Conservation (phyloP, 2,113 vertebrate species). For the Cephalopholis sonnerati region DNA sequence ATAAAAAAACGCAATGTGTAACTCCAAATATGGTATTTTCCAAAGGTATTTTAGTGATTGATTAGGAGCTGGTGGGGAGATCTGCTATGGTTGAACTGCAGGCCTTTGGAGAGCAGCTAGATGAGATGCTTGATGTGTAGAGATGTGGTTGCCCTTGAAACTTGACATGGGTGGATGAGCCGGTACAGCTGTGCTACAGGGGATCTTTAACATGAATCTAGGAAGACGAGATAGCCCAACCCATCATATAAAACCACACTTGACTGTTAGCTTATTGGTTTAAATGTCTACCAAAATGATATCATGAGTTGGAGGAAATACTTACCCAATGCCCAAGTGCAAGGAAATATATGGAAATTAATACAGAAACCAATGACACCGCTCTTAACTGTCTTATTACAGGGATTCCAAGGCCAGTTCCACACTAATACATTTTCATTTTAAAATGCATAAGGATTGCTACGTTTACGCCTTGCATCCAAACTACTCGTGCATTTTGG, state of each 20-base stretch:
- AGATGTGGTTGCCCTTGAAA: slow-evolving; percentile 11
- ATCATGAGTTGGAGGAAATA: not conserved
- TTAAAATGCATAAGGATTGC: too few relatives aligned
- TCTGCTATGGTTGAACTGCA: slow-evolving; percentile 11
- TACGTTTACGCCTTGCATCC: too few relatives aligned
- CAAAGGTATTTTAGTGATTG: slow-evolving; percentile 21
- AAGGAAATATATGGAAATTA: too few relatives aligned
- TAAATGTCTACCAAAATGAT: not conserved
- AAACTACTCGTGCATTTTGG: too few relatives aligned
- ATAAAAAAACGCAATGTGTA: slow-evolving; percentile 7
- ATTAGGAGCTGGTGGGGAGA: slow-evolving; percentile 13
- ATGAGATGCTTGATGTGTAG: not conserved
- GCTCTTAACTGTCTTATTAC: too few relatives aligned
- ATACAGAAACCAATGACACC: too few relatives aligned
- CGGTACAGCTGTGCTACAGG: not conserved
- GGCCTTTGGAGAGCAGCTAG: not conserved
- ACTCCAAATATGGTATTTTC: slow-evolving; percentile 9
- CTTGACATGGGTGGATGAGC: slow-evolving; percentile 3
- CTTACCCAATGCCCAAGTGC: too few relatives aligned
- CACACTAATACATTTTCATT: too few relatives aligned
- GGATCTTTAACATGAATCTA: not conserved
- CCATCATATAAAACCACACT: not conserved
- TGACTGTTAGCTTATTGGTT: not conserved
- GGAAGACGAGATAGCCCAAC: not conserved
- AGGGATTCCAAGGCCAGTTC: too few relatives aligned